Conservation (phyloP, 2,113 vertebrate species). For the Tychaedon coryphoeus region DNA sequence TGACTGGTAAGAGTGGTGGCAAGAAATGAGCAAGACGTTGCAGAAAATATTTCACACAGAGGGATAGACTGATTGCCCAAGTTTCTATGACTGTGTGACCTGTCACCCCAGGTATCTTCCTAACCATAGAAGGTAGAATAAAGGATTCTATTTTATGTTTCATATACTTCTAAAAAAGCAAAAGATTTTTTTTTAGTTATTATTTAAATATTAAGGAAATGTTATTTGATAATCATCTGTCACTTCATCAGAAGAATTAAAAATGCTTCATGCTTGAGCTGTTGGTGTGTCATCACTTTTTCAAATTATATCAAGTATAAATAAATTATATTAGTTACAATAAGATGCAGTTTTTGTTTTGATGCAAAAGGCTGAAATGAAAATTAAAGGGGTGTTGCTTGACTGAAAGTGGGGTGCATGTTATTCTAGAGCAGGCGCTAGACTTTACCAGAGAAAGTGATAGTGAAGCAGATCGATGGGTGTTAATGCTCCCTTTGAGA, state of each 20-base stretch:
- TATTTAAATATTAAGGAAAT: slow-evolving; percentile 37
- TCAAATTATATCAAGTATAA: slow-evolving; percentile 71
- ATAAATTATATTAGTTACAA: slow-evolving; percentile 72
- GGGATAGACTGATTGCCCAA: neutral
- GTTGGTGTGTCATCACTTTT: slow-evolving; percentile 55
- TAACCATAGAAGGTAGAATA: neutral
- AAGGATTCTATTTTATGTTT: neutral
- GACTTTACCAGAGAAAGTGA: neutral
- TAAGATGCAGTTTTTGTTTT: slow-evolving; percentile 70
- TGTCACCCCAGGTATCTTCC: neutral
- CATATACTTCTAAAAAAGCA: neutral
- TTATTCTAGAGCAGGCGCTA: neutral
- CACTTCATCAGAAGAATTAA: slow-evolving; percentile 60
- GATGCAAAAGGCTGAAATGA: slow-evolving; percentile 46
- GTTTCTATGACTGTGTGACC: neutral
- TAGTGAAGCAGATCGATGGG: neutral
- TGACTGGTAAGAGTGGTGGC: slow-evolving; percentile 13
- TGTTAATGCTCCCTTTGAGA: neutral
- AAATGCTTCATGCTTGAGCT: slow-evolving; percentile 67
- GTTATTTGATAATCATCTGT: slow-evolving; percentile 52
- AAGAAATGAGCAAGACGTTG: neutral
- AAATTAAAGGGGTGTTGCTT: slow-evolving; percentile 18
- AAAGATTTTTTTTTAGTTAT: neutral
- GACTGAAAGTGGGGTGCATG: neutral
- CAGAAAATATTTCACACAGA: neutral